Conservation (phyloP, 2,113 vertebrate genomes). For the Atractosteus spatula region DNA sequence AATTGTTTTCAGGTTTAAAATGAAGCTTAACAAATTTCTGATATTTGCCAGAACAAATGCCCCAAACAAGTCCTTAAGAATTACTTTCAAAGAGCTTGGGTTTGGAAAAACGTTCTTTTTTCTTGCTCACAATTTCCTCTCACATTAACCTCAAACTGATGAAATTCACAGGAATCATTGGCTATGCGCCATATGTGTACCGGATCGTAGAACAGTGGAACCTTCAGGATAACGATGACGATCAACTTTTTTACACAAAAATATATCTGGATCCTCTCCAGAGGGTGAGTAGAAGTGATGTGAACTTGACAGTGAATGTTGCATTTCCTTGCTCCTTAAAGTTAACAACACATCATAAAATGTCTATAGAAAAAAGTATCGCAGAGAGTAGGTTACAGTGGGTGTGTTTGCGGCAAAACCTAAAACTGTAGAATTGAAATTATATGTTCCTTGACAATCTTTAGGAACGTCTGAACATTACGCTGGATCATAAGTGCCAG, state of each 20-base stretch:
- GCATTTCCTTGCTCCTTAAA: background rate
- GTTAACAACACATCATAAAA: background rate
- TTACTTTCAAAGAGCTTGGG: background rate
- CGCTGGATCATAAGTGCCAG: slow-evolving; percentile 90
- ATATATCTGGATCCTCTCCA: slow-evolving; percentile 83
- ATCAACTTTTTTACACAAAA: slow-evolving; percentile 97
- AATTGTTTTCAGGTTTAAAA: too few species aligned
- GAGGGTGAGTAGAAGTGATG: slow-evolving; percentile 64
- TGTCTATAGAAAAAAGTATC: too few species aligned
- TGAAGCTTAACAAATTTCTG: too few species aligned
- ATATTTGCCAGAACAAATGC: too few species aligned
- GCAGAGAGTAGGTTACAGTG: too few species aligned
- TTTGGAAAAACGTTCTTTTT: background rate
- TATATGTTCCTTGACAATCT: slow-evolving; percentile 15
- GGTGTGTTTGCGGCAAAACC: too few species aligned
- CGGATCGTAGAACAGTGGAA: slow-evolving; percentile 84
- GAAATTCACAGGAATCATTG: slow-evolving; percentile 82
- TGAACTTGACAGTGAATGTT: too few species aligned
- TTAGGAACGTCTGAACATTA: slow-evolving; percentile 86
- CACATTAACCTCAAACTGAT: slow-evolving; percentile 36
- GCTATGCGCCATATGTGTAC: slow-evolving; percentile 79
- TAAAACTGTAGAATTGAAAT: too few species aligned
- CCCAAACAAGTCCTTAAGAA: too few species aligned
- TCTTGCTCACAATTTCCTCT: too few species aligned
- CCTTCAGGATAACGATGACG: slow-evolving; percentile 94